Evolutionary conservation across 2,797 vertebrate genomes (phyloP).

Genomic region (Limosa lapponica): DNA sequence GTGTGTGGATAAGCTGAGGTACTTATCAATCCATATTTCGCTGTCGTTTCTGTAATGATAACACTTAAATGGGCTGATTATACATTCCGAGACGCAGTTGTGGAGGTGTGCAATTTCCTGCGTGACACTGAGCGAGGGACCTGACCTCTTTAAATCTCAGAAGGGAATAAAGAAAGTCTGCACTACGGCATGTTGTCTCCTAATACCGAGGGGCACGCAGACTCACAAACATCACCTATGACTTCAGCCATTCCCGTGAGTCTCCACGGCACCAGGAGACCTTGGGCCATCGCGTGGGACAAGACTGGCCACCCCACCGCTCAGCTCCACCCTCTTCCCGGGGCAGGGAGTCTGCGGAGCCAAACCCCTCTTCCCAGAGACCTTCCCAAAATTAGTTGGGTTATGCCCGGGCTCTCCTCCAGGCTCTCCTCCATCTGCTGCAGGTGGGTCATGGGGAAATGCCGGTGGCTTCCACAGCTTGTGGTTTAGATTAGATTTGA

Average conservation of each 20-base stretch:
- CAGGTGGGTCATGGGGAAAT: accelerated
- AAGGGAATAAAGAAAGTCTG: neutral
- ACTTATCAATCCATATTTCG: neutral
- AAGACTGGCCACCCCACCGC: accelerated
- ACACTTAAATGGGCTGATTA: neutral
- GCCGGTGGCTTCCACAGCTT: too few relatives aligned
- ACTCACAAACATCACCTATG: neutral
- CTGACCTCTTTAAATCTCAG: neutral
- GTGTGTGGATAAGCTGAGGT: neutral
- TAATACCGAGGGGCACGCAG: accelerated
- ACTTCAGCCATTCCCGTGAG: accelerated
- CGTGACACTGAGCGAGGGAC: neutral
- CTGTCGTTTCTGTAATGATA: neutral
- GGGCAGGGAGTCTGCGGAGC: neutral
- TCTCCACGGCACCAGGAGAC: accelerated
- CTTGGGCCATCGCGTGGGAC: accelerated
- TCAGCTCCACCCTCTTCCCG: accelerated
- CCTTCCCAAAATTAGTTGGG: accelerated
- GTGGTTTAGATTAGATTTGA: accelerated
- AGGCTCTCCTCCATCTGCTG: neutral
- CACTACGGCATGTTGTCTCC: neutral
- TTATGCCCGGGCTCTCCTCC: neutral
- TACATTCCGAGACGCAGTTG: neutral
- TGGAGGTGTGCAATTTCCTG: neutral
- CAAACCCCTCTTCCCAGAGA: neutral